phyloP scores from a whole-genome alignment of 2,888 invertebrate genomes.

The Cephus pulcher region DNA sequence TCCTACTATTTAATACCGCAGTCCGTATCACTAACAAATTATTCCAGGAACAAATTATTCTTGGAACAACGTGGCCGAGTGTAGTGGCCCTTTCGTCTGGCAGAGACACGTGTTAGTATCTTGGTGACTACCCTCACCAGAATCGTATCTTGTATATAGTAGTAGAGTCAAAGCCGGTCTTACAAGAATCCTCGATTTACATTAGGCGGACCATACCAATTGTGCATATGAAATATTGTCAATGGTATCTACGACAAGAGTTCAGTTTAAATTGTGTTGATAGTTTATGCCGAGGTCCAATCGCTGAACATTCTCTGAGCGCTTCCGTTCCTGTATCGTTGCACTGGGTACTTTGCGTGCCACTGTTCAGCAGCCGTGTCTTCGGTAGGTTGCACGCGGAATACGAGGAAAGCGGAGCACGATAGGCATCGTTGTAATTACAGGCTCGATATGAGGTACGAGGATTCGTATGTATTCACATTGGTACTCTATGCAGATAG shows the following conservation, averaged over 20 bases:
- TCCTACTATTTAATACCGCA: constrained; percentile 40
- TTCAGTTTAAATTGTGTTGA: background rate
- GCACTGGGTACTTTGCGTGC: background rate
- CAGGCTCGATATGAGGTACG: background rate
- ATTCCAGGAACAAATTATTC: constrained; percentile 39
- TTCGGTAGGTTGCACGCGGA: background rate
- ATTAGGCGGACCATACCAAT: background rate
- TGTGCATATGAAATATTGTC: background rate
- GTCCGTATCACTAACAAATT: constrained; percentile 49
- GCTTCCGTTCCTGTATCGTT: background rate
- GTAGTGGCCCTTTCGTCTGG: constrained; percentile 7
- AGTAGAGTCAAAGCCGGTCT: background rate
- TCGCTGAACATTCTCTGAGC: background rate
- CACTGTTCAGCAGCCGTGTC: background rate
- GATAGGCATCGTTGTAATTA: background rate
- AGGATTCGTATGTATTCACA: background rate
- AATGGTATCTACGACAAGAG: background rate
- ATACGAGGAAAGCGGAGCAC: background rate
- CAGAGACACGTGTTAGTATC: constrained; percentile 12
- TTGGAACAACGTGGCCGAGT: constrained; percentile 7
- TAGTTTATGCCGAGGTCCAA: background rate
- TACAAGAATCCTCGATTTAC: background rate
- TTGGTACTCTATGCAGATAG: background rate
- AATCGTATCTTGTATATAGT: background rate
- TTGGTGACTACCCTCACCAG: background rate